Evolutionary conservation across 2,888 invertebrate genomes (phyloP).

Genomic region (Drosophila algonquin): DNA sequence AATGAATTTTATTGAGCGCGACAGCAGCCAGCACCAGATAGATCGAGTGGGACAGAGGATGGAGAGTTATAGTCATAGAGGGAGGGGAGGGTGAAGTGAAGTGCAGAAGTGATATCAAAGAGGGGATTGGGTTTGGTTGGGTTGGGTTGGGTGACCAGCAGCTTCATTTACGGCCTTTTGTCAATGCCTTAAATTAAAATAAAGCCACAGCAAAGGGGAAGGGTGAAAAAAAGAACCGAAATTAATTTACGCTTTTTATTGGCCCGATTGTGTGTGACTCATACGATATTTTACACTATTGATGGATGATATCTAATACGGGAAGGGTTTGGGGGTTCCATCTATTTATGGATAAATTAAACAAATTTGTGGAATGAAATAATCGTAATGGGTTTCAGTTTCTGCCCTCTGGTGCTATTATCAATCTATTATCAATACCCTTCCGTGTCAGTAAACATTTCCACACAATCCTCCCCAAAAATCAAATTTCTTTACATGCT

Average conservation of each 20-base stretch:
- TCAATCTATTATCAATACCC: neutral
- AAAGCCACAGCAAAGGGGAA: neutral
- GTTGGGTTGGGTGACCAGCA: neutral
- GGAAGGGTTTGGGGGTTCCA: neutral
- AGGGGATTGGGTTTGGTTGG: neutral
- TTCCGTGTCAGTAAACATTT: neutral
- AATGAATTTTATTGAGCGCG: constrained; percentile 66
- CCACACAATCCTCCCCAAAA: neutral
- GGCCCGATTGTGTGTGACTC: constrained; percentile 21
- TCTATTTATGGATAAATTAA: constrained; percentile 25
- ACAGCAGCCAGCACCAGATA: constrained; percentile 33
- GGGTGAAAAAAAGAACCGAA: constrained; percentile 4
- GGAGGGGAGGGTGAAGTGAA: no score
- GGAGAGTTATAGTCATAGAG: neutral
- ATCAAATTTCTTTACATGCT: neutral
- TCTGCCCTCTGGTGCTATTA: neutral
- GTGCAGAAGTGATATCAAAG: constrained; percentile 3
- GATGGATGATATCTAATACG: constrained; percentile 23
- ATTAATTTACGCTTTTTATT: constrained; percentile 19
- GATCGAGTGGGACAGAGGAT: neutral
- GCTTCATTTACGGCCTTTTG: constrained; percentile 16
- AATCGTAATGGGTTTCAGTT: neutral
- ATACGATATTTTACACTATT: constrained; percentile 6
- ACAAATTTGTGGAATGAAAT: constrained; percentile 14
- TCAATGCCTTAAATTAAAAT: constrained; percentile 37